Evolutionary conservation across 2,888 invertebrate genomes (phyloP).

Genomic region (Lasioglossum vierecki): DNA sequence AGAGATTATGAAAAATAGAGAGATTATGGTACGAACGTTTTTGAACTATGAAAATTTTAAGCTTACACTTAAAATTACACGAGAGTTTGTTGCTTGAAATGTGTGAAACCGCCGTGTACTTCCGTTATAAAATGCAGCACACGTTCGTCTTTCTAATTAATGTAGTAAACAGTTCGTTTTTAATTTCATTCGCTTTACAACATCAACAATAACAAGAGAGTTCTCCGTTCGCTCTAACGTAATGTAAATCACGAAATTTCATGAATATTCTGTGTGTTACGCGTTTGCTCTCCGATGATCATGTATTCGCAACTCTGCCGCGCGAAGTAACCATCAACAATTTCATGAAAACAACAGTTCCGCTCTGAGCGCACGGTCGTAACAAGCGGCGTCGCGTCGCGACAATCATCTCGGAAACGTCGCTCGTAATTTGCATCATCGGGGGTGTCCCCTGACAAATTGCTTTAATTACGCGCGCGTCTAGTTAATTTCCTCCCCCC

Average conservation of each 20-base stretch:
- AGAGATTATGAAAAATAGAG: no score
- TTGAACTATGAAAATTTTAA: no score
- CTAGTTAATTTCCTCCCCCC: constrained; percentile 45
- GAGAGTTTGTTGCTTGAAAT: no score
- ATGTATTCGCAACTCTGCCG: neutral
- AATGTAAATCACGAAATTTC: neutral
- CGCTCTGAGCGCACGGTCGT: neutral
- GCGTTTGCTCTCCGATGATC: neutral
- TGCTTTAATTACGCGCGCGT: constrained; percentile 49
- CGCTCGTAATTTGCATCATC: constrained; percentile 35
- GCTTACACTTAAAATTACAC: no score
- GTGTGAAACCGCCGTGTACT: neutral
- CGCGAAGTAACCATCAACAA: neutral
- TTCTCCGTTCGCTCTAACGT: neutral
- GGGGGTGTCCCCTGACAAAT: constrained; percentile 42
- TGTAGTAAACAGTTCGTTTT: neutral
- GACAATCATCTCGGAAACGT: constrained; percentile 38
- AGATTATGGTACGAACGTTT: no score
- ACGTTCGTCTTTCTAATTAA: neutral
- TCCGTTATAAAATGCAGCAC: neutral
- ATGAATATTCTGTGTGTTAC: neutral
- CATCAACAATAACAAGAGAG: neutral
- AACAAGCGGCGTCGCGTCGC: constrained; percentile 1
- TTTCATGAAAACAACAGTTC: neutral
- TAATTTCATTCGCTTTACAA: neutral